Conservation (phyloP, 2,797 vertebrate genomes). For the Serranus cabrilla region DNA sequence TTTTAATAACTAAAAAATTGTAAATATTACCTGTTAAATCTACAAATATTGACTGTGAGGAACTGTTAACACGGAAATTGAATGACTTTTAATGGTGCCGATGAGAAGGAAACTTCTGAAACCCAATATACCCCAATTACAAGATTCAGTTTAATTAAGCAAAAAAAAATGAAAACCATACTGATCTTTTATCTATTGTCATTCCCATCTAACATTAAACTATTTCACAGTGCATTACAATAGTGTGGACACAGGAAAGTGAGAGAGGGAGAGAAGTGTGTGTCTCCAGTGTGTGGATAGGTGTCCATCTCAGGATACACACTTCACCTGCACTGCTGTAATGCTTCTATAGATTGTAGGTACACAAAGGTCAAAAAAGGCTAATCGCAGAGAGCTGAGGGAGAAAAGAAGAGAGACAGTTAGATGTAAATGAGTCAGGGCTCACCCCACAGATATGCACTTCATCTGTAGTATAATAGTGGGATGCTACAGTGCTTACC, state of each 20-base stretch:
- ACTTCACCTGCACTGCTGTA: slow-evolving; percentile 22
- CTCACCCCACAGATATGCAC: slow-evolving; percentile 25
- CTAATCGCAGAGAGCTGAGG: not conserved
- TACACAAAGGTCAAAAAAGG: slow-evolving; percentile 19
- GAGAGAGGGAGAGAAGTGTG: not conserved
- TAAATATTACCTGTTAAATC: not conserved
- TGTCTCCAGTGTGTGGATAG: not conserved
- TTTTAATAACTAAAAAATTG: not conserved
- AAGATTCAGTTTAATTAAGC: not conserved
- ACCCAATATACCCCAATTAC: not conserved
- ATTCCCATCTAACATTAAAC: slow-evolving; percentile 1
- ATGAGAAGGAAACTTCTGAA: not conserved
- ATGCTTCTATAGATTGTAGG: slow-evolving; percentile 18
- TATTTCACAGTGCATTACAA: not conserved
- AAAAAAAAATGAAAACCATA: not conserved
- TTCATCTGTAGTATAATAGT: slow-evolving; percentile 19
- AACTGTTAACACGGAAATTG: not conserved
- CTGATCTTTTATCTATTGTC: not conserved
- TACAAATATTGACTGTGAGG: not conserved
- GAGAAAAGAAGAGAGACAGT: not conserved
- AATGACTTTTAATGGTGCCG: not conserved
- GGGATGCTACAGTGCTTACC: slow-evolving; percentile 14
- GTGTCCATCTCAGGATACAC: slow-evolving; percentile 11
- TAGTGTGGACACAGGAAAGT: not conserved
- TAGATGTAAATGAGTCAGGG: slow-evolving; percentile 33